A percentile compares a stretch with the other conserved stretches of the same genome.
These are phyloP conservation scores for Drosophila pseudoananassae DNA, from an alignment of 1,140 invertebrate genomes.

Conservation along the genomic window DNA sequence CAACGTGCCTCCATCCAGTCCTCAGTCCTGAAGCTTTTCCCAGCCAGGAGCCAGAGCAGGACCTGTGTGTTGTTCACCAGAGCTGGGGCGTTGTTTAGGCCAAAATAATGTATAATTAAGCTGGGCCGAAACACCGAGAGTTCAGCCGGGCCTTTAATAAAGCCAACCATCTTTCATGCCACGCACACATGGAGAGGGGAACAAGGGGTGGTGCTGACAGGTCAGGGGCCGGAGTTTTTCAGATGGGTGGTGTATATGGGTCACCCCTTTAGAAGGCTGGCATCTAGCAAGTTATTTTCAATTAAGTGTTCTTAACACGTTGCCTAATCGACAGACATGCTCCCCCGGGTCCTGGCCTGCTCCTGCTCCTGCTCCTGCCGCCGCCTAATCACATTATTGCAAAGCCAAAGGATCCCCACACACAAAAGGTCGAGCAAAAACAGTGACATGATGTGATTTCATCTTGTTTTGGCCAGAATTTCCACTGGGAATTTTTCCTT, in stretches of 20 bases:
- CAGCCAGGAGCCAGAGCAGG: not conserved
- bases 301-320: constrained; percentile 55
- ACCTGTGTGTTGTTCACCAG: not conserved
- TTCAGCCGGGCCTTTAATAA: constrained; percentile 45
- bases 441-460: constrained; percentile 37
- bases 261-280: constrained; percentile 19
- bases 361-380: constrained; percentile 6
- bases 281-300: constrained; percentile 51
- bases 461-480: not conserved
- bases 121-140: constrained; percentile 21
- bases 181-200: constrained; percentile 6
- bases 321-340: constrained; percentile 47
- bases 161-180: constrained; percentile 54
- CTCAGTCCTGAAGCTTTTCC: constrained; percentile 2
- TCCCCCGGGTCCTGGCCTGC: constrained; percentile 23
- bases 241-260: constrained; percentile 6
- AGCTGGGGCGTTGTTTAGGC: constrained; percentile 40
- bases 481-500: constrained; percentile 4
- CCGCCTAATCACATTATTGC: constrained; percentile 39
- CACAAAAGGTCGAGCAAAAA: constrained; percentile 39
- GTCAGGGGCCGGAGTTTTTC: not conserved
- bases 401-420: constrained; percentile 26
- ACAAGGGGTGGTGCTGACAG: constrained; percentile 23
- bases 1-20: constrained; percentile 25
- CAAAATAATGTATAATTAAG: constrained; percentile 61